Evolutionary conservation across 2,113 vertebrate genomes (phyloP).

Genomic region (Dromiciops gliroides): DNA sequence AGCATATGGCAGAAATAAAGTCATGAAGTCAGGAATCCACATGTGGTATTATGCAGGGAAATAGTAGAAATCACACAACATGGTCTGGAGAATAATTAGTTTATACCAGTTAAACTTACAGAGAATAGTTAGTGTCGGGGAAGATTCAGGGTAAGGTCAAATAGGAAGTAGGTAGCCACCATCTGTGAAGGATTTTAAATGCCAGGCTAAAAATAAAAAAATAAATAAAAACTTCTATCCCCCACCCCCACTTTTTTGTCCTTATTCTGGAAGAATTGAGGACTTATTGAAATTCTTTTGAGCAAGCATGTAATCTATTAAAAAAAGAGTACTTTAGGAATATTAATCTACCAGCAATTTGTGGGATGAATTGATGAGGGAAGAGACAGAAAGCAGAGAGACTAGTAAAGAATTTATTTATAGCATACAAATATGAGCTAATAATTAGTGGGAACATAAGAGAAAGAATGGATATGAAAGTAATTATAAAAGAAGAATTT

Average conservation of each 20-base stretch:
- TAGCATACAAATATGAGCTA: neutral
- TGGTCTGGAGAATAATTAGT: neutral
- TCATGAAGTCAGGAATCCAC: neutral
- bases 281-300: neutral
- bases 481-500: neutral
- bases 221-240: neutral
- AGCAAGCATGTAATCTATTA: neutral
- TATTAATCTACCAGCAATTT: neutral
- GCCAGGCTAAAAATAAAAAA: neutral
- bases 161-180: neutral
- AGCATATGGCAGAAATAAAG: neutral
- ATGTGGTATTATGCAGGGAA: neutral
- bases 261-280: neutral
- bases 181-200: neutral
- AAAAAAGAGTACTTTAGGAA: neutral
- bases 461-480: neutral
- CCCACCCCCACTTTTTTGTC: neutral
- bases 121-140: neutral
- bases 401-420: neutral
- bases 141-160: neutral
- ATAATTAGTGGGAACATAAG: neutral
- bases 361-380: neutral
- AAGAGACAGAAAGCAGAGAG: neutral
- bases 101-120: neutral
- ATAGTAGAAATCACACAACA: neutral